These are phyloP conservation scores for Vesta saturnalis DNA, from an alignment of 2,888 invertebrate genomes.

Conservation along the genomic window DNA sequence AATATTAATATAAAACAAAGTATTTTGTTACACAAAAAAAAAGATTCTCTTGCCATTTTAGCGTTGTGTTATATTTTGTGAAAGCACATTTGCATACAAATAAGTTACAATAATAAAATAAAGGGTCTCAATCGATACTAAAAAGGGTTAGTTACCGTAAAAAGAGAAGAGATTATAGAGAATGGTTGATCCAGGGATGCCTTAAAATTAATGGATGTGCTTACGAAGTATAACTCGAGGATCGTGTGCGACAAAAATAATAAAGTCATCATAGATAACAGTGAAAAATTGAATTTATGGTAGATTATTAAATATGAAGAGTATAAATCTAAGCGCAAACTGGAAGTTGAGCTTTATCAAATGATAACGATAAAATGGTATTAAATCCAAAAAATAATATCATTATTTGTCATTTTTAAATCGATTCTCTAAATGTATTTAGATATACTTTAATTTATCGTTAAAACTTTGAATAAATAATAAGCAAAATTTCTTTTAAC, in stretches of 20 bases:
- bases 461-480: too few relatives aligned
- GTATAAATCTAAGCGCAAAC: not conserved
- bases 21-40: not conserved
- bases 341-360: not conserved
- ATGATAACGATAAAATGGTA: not conserved
- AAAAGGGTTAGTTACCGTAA: slow-evolving; percentile 4
- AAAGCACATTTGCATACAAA: slow-evolving; percentile 7
- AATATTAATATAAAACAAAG: too few relatives aligned
- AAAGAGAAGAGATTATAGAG: not conserved
- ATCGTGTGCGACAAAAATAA: slow-evolving; percentile 11
- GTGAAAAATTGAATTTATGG: slow-evolving; percentile 4
- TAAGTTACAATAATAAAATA: slow-evolving; percentile 6
- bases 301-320: slow-evolving; percentile 3
- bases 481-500: too few relatives aligned
- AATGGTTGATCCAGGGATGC: slow-evolving; percentile 9
- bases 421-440: too few relatives aligned
- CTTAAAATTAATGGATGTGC: slow-evolving; percentile 4
- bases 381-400: too few relatives aligned
- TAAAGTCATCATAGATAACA: slow-evolving; percentile 5
- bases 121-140: slow-evolving; percentile 3
- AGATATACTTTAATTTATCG: too few relatives aligned
- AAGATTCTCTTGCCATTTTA: not conserved
- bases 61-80: not conserved
- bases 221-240: slow-evolving; percentile 9
- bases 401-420: too few relatives aligned